These are phyloP conservation scores for Eumaeus atala DNA, from an alignment of 1,140 invertebrate species.

Conservation along the genomic window DNA sequence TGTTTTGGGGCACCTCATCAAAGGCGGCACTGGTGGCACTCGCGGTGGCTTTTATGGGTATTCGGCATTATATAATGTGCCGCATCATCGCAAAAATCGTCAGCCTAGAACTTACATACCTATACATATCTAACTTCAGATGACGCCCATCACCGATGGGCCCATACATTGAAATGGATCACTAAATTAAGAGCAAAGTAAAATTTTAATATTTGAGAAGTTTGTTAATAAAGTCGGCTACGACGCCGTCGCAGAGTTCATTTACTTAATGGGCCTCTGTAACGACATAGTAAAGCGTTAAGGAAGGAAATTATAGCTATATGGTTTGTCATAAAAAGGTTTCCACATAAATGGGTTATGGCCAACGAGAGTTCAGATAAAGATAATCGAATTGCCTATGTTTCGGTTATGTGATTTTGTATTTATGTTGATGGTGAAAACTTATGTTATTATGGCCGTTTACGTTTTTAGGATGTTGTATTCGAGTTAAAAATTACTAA, in stretches of 20 bases:
- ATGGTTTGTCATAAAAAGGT: conserved; percentile 24
- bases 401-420: conserved; percentile 6
- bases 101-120: no score
- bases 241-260: conserved; percentile 16
- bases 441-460: no score
- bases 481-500: no score
- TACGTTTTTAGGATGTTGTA: no score
- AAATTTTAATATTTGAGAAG: conserved; percentile 10
- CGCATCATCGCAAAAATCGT: no score
- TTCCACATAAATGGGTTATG: conserved; percentile 19
- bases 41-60: no score
- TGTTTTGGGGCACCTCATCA: no score
- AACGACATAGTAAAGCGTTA: conserved; percentile 21
- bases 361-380: conserved; percentile 5
- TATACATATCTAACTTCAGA: no score
- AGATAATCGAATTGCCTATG: background rate
- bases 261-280: conserved; percentile 21
- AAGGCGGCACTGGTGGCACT: no score
- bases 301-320: conserved; percentile 17
- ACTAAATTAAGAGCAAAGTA: background rate
- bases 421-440: background rate
- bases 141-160: no score
- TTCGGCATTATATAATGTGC: no score
- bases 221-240: conserved; percentile 12
- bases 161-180: no score